Evolutionary conservation across 64 coral and sea anemone species (phyloP), one percentile per base, ranked within the genome.

Genomic region (Montipora foliosa): DNA sequence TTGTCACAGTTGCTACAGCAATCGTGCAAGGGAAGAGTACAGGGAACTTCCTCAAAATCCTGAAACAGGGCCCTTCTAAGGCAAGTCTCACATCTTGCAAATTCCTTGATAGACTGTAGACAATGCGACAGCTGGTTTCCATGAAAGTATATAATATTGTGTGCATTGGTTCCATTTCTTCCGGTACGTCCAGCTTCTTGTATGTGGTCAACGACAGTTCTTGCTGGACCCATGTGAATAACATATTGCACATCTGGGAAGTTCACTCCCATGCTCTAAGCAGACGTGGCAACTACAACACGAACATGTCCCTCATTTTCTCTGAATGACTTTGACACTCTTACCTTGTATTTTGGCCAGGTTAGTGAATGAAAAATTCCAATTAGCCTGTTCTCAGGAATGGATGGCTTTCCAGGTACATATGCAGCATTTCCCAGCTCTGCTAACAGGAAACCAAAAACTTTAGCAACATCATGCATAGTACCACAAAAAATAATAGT

Each of bases 221-320:
- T 88, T 3, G 85, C 66, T 21, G 92, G 92, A 6, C 92, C 85
- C 21, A 51, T 24, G 69, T 89, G 84, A 4, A 89, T 29, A 1
- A 89, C 78, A 48, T 62, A 89, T 21, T 71, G 37, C 6, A 88
- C 49, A 62, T 79, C 84, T 15, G 75, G 62, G 49, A 79, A 93
- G 67, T 93, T 93, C 8, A 89, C 92, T 6, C 92, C 92, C 87
- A 89, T 89, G 55, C 86, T 82, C 3, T 89, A 44, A 4, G 85
- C 92, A 73, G 87, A 89, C 46, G 92, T 75, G 8, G 92, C 87
- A 46, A 94, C 47, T 2, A 82, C 85, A 75, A 89, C 20, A 44
- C 77, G 74, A 16, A 87, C 53, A 19, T 24, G 73, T 17, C 82
- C 91, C 46, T 67, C 45, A 44, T 92, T 72, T 7, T 52, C 58